Evolutionary conservation across 1,140 invertebrate genomes (phyloP), one percentile per base, ranked within the genome.

Genomic region (Lordiphosa mommai): DNA sequence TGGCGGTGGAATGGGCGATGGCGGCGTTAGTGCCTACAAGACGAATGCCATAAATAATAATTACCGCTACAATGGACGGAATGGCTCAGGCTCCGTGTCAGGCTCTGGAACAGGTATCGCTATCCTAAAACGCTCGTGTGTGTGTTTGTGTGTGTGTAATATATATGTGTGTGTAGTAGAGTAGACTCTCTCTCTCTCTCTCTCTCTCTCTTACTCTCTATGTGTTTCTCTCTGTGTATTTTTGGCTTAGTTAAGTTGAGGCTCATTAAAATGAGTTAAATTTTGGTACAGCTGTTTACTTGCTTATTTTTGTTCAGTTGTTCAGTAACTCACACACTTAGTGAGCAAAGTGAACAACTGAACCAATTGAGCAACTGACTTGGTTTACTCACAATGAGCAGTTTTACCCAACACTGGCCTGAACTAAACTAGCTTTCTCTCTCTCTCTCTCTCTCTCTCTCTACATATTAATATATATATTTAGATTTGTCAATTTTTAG

Each of bases 11-110:
- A 51, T 52, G n/a, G 52, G 48, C 47, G 61, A 27, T 20, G 76
- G 71, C 50, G 69, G 68, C 60, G 69, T 60, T 30, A 47, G 17
- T 55, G 74, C 57, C 58, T 87, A 79, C 40, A 86, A 79, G 77
- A 86, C 82, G 52, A 88, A 80, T 64, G 72, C 74, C 57, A 79
- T 88, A 59, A 88, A 88, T 84, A 88, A 88, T 66, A 88, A 88
- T 87, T 88, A 88, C 63, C 88, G 87, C 66, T 88, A 85, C 76
- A 88, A 88, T 84, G 86, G 86, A 86, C 88, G 87, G 79, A 88
- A 57, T 50, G 76, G 71, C 23, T 27, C 23, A n/a, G n/a, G n/a
- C 52, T 60, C 61, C 57, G 61, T 61, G 46, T 30, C 52, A 36
- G 63, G 61, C 66, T 38, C 71, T 56, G 86, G 86, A 74, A 87